Evolutionary conservation across 2,888 invertebrate genomes (phyloP).

Genomic region (Toxonevra muliebris): DNA sequence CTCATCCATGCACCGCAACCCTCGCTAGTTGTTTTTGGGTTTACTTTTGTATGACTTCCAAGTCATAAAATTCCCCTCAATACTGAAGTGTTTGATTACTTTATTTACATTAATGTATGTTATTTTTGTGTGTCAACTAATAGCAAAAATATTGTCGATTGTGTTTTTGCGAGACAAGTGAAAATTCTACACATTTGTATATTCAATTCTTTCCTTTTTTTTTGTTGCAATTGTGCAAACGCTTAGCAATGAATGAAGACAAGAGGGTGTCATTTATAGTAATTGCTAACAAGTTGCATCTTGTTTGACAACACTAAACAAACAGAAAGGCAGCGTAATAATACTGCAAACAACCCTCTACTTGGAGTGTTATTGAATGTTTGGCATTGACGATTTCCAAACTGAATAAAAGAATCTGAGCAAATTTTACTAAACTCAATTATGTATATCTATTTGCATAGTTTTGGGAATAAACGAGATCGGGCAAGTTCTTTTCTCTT

Average conservation of each 20-base stretch:
- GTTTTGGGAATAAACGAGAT: not conserved
- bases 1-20: not conserved
- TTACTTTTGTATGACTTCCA: constrained; percentile 6
- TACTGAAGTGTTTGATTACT: constrained; percentile 26
- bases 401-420: too few species aligned
- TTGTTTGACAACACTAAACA: constrained; percentile 20
- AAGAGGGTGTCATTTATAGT: constrained; percentile 26
- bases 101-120: constrained; percentile 20
- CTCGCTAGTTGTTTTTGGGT: not conserved
- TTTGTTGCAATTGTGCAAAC: not conserved
- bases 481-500: not conserved
- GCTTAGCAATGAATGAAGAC: not conserved
- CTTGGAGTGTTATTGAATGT: not conserved
- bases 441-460: constrained; percentile 4
- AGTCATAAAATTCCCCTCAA: constrained; percentile 22
- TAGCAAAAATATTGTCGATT: constrained; percentile 59
- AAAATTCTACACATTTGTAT: constrained; percentile 43
- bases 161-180: constrained; percentile 58
- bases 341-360: constrained; percentile 13
- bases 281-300: constrained; percentile 28
- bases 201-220: constrained; percentile 12
- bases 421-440: too few species aligned
- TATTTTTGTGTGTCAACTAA: constrained; percentile 41
- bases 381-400: too few species aligned
- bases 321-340: not conserved